A percentile compares a stretch with the other conserved stretches of the same genome.
These are phyloP conservation scores for Bombus polaris DNA, from an alignment of 1,140 invertebrate species.

Conservation along the genomic window DNA sequence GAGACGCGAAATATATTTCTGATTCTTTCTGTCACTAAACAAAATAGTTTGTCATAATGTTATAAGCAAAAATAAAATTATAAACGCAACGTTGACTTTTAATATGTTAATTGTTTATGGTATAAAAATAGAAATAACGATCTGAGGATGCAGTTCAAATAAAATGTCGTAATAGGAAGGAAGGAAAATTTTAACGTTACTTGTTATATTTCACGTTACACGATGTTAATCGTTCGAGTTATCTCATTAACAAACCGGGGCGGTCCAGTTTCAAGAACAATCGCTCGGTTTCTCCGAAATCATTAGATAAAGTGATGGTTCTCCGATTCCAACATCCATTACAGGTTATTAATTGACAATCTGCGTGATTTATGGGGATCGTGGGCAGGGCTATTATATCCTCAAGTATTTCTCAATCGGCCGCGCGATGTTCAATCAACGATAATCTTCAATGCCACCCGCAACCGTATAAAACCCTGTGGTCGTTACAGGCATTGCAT, in stretches of 20 bases:
- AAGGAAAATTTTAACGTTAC: not conserved
- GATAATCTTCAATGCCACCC: conserved; percentile 4
- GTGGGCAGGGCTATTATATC: conserved; percentile 37
- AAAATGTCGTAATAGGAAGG: not conserved
- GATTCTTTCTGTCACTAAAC: no score
- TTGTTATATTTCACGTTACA: not conserved
- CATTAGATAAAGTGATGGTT: conserved; percentile 8
- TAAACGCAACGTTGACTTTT: no score
- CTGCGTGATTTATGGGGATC: conserved; percentile 39
- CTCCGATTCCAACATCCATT: conserved; percentile 41
- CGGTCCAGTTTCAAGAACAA: conserved; percentile 10
- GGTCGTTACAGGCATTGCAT: conserved; percentile 2
- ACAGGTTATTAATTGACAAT: conserved; percentile 49
- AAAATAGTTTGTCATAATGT: no score
- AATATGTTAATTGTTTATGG: no score
- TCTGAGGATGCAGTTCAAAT: no score
- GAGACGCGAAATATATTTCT: no score
- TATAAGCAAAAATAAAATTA: no score
- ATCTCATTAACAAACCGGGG: not conserved
- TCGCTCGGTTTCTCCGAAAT: not conserved
- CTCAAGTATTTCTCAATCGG: conserved; percentile 51
- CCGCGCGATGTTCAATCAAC: conserved; percentile 22
- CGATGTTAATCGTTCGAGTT: not conserved
- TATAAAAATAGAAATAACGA: no score
- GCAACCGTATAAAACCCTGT: conserved; percentile 19